Conservation (phyloP, 1,140 invertebrate genomes). For the Nymphalis io region DNA sequence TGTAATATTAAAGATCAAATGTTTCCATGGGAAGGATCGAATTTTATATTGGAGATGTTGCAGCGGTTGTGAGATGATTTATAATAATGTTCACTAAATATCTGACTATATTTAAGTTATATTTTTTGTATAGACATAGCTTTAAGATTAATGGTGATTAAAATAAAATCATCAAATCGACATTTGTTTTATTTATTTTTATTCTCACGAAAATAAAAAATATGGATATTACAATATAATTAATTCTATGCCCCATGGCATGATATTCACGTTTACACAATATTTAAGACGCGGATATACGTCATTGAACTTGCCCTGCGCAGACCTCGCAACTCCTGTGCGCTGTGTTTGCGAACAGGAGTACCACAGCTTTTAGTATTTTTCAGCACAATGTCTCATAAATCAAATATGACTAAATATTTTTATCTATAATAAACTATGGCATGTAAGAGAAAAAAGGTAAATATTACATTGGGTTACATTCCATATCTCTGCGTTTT, state of each 20-base stretch:
- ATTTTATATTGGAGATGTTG: conserved; percentile 70
- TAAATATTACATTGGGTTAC: too few relatives aligned
- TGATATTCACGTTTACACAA: background rate
- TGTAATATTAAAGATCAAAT: conserved; percentile 57
- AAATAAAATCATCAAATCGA: conserved; percentile 66
- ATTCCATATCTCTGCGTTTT: too few relatives aligned
- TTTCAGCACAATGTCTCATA: too few relatives aligned
- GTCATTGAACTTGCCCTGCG: too few relatives aligned
- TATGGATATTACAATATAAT: conserved; percentile 1
- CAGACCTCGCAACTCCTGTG: too few relatives aligned
- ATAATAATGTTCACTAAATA: conserved; percentile 78
- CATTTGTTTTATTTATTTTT: conserved; percentile 45
- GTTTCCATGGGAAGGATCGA: conserved; percentile 67
- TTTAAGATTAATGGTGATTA: conserved; percentile 75
- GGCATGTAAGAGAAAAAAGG: too few relatives aligned
- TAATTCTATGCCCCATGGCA: background rate
- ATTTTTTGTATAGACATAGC: conserved; percentile 75
- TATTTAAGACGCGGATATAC: conserved; percentile 11
- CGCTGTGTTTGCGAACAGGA: too few relatives aligned
- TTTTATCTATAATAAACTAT: too few relatives aligned
- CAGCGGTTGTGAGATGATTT: conserved; percentile 80
- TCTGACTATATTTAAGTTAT: conserved; percentile 77
- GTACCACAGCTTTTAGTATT: too few relatives aligned
- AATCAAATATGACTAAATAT: too few relatives aligned
- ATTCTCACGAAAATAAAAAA: conserved; percentile 15